phyloP scores from a whole-genome alignment of 2,797 vertebrate species.

The Avahi laniger region DNA sequence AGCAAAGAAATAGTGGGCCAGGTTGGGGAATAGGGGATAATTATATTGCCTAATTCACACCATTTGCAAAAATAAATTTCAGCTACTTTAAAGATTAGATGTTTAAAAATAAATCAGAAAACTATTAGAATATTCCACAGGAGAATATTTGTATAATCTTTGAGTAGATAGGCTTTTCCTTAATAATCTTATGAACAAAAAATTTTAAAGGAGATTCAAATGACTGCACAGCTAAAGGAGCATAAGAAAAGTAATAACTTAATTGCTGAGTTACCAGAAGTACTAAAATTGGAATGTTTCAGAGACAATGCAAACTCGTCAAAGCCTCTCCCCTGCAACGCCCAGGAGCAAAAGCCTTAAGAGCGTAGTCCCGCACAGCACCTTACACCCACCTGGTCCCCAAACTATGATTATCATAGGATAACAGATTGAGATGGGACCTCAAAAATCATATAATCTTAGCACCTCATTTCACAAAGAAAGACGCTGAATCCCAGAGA shows the following conservation, averaged over 20 bases:
- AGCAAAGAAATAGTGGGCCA: background rate
- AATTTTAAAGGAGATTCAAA: background rate
- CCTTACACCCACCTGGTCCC: background rate
- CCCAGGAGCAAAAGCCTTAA: background rate
- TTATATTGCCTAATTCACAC: background rate
- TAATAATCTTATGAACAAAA: background rate
- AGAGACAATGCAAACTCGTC: background rate
- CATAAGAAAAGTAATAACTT: background rate
- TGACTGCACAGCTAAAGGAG: background rate
- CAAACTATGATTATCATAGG: background rate
- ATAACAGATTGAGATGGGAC: background rate
- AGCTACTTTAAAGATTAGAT: background rate
- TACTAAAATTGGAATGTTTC: background rate
- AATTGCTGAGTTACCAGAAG: background rate
- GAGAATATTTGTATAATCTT: background rate
- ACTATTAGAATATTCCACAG: background rate
- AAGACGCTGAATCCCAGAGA: background rate
- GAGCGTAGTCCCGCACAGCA: too few species aligned
- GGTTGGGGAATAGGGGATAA: background rate
- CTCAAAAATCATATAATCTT: background rate
- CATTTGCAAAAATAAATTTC: slow-evolving; percentile 28
- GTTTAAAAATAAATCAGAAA: background rate
- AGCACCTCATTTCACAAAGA: background rate
- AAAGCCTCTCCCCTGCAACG: background rate
- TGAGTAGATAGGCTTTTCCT: background rate